A percentile compares a stretch with the other conserved stretches of the same genome.
phyloP scores from a whole-genome alignment of 2,888 invertebrate species.

The Tridacna crocea region DNA sequence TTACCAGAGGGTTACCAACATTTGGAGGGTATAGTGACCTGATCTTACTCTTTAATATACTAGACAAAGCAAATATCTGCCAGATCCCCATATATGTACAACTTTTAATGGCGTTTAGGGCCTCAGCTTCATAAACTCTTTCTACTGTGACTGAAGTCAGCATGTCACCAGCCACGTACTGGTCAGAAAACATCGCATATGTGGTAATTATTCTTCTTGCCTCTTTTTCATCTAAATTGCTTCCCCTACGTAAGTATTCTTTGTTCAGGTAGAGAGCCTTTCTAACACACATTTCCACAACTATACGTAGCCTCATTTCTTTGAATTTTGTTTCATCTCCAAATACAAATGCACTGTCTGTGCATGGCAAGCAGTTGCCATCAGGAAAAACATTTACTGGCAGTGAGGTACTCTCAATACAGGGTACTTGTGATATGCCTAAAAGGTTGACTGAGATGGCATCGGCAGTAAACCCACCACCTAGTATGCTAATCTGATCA shows the following conservation, averaged over 20 bases:
- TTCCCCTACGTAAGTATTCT: not conserved
- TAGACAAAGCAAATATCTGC: not conserved
- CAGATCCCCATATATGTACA: not conserved
- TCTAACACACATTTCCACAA: conserved; percentile 26
- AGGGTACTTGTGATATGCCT: no score
- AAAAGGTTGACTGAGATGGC: not conserved
- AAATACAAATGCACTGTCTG: conserved; percentile 29
- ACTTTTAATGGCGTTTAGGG: not conserved
- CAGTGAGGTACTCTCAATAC: not conserved
- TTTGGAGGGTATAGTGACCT: not conserved
- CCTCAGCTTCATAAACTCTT: not conserved
- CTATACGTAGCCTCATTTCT: conserved; percentile 39
- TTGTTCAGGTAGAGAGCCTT: conserved; percentile 14
- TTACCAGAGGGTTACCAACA: not conserved
- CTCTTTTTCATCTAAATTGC: no score
- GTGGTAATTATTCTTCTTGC: no score
- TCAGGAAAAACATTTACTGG: conserved; percentile 19
- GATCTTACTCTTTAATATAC: not conserved
- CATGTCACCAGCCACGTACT: not conserved
- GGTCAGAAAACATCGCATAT: not conserved
- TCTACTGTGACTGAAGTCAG: not conserved
- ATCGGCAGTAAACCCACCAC: not conserved
- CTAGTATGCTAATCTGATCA: no score
- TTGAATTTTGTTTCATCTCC: conserved; percentile 29
- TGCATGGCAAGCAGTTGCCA: conserved; percentile 43